phyloP scores from a whole-genome alignment of 2,888 invertebrate species.

The Drosophila mimetica region DNA sequence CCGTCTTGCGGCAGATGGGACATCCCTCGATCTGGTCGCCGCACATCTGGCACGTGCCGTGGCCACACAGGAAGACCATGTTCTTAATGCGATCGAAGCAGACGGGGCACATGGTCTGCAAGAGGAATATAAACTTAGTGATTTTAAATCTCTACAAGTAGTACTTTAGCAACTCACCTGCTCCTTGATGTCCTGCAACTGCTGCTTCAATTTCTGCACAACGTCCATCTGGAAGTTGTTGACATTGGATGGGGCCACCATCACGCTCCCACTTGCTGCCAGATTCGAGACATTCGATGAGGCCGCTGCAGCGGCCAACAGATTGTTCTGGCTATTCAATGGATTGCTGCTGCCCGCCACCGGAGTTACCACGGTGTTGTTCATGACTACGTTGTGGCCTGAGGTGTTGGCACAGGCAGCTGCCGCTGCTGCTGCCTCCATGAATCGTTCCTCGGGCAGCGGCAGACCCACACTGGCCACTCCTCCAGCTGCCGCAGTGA shows the following conservation, averaged over 20 bases:
- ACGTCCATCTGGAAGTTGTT: constrained; percentile 90
- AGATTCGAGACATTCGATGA: constrained; percentile 54
- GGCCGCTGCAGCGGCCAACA: constrained; percentile 62
- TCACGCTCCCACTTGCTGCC: constrained; percentile 46
- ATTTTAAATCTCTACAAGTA: neutral
- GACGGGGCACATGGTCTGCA: constrained; percentile 98
- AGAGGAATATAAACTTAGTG: constrained; percentile 1
- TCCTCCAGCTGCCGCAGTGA: constrained; percentile 50
- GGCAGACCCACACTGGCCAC: constrained; percentile 15
- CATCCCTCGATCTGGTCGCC: constrained; percentile 99
- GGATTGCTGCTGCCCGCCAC: constrained; percentile 76
- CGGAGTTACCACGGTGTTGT: constrained; percentile 82
- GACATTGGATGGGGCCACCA: constrained; percentile 85
- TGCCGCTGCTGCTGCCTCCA: constrained; percentile 52
- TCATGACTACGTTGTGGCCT: constrained; percentile 84
- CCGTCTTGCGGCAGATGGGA: constrained; percentile 98
- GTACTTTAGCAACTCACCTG: constrained; percentile 87
- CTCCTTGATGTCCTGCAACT: constrained; percentile 98
- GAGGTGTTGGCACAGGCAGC: constrained; percentile 81
- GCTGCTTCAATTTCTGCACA: constrained; percentile 96
- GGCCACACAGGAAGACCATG: constrained; percentile 99
- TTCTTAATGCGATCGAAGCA: constrained; percentile 98
- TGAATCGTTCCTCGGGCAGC: constrained; percentile 69
- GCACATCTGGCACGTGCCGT: constrained; percentile 99
- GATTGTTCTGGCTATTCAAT: constrained; percentile 80